phyloP scores from a whole-genome alignment of 2,888 invertebrate species.

The Cryptocheilus praepositus region DNA sequence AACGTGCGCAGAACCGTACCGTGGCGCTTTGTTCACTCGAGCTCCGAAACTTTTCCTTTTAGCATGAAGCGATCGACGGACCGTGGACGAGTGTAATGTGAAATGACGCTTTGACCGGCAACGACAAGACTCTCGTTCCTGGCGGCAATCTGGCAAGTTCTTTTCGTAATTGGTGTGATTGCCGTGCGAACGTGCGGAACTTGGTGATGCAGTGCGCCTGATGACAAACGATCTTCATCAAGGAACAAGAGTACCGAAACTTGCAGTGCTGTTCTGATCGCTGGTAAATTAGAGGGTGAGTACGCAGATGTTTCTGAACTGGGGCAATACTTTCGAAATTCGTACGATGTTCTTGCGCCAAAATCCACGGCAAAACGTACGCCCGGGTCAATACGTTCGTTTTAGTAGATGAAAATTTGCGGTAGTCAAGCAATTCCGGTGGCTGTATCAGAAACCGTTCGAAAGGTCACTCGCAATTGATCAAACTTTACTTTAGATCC shows the following conservation, averaged over 20 bases:
- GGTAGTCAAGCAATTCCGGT: no score
- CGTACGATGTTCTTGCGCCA: no score
- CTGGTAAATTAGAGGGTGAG: slow-evolving; percentile 47
- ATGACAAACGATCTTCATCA: slow-evolving; percentile 29
- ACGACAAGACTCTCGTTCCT: slow-evolving; percentile 14
- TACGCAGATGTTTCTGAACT: not conserved
- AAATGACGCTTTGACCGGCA: slow-evolving; percentile 19
- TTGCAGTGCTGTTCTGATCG: slow-evolving; percentile 32
- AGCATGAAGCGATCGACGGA: slow-evolving; percentile 16
- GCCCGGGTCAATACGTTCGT: no score
- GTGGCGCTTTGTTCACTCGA: not conserved
- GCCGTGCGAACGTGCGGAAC: slow-evolving; percentile 19
- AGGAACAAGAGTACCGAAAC: slow-evolving; percentile 13
- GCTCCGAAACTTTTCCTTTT: slow-evolving; percentile 9
- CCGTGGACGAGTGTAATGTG: slow-evolving; percentile 14
- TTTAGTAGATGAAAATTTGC: no score
- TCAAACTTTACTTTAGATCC: no score
- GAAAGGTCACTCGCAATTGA: no score
- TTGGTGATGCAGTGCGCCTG: slow-evolving; percentile 36
- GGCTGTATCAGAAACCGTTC: no score
- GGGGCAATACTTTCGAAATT: not conserved
- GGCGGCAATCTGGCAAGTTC: slow-evolving; percentile 10
- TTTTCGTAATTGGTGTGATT: slow-evolving; percentile 12
- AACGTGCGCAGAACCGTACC: no score
- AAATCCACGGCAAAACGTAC: no score